Base-by-base conservation (phyloP, 2,888 invertebrate species). In the Lymantria monacha region DNA sequence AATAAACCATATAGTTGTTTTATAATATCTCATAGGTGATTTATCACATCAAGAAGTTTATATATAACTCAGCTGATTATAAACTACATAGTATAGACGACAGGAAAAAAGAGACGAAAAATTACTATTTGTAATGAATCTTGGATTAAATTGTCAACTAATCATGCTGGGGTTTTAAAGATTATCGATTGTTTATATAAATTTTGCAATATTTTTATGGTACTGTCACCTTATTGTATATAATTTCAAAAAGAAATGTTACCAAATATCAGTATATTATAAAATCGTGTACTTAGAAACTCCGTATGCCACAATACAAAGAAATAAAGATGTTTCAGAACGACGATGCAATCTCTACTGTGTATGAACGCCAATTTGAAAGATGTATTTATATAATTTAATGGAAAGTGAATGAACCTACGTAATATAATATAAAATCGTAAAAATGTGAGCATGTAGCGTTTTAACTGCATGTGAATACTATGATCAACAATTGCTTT, bases 401-500 rank as follows among this genome's bases (percentile, higher is more conserved):
- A 63, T 60, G 50, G 31, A 58, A 59, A 53, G 54, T 36, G 55
- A 53, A 49, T 60, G 50, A 48, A 59, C 60, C 58, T 59, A 57
- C 58, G 55, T 61, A 57, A 58, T 61, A 62, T 61, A 22, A 66
- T 68, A 62, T 64, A 66, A 70, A n/a, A 59, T 68, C 63, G 60
- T 65, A 64, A 49, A 57, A 59, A 63, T 62, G 63, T 64, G 61
- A 59, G 69, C 71, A 75, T 76, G 81, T 81, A 78, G 80, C 81
- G 82, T 87, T 87, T 87, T 84, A 81, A 83, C 88, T 90, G 87
- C 85, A 79, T 82, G 82, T 82, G 82, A 80, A 79, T 79, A 69
- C 71, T 69, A 79, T 79, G 76, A 83, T 81, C 76, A 79, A 81
- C 76, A 84, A 86, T 88, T 88, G 90, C 89, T 90, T 90, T 90